Conservation (phyloP, 2,797 vertebrate species). For the Falco cherrug region DNA sequence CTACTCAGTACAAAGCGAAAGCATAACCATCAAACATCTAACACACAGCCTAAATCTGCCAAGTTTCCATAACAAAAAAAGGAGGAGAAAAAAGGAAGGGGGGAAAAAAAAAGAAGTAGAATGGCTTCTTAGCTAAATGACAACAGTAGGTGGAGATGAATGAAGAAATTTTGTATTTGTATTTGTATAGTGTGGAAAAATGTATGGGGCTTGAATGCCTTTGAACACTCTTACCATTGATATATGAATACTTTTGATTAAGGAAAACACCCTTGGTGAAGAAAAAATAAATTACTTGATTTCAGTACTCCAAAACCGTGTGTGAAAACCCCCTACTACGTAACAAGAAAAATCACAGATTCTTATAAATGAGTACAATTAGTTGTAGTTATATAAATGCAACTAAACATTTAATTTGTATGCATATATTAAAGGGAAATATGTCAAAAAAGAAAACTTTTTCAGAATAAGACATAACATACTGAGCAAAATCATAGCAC, state of each 20-base stretch:
- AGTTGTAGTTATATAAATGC: not conserved
- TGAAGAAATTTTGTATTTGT: not conserved
- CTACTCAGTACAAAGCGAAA: not conserved
- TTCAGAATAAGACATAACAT: not conserved
- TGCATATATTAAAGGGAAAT: not conserved
- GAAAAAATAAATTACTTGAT: not conserved
- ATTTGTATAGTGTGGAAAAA: conserved; percentile 7
- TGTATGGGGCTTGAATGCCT: conserved; percentile 5
- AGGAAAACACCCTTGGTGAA: not conserved
- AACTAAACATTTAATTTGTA: not conserved
- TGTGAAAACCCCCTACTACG: not conserved
- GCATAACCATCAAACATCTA: not conserved
- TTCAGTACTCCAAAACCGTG: not conserved
- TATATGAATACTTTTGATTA: not conserved
- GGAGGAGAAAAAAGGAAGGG: rapidly evolving
- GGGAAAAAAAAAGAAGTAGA: not conserved
- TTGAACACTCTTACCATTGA: not conserved
- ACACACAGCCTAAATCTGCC: not conserved
- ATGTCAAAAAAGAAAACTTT: not conserved
- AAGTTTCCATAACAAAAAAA: not conserved
- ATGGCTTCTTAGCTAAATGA: not conserved
- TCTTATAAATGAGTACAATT: not conserved
- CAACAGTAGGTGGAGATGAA: conserved; percentile 2
- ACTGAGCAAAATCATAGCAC: not conserved
- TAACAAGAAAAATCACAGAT: not conserved